These are phyloP conservation scores for Hydrozoanthus tunicans DNA, from an alignment of 64 coral and sea anemone genomes.

Conservation along the genomic window DNA sequence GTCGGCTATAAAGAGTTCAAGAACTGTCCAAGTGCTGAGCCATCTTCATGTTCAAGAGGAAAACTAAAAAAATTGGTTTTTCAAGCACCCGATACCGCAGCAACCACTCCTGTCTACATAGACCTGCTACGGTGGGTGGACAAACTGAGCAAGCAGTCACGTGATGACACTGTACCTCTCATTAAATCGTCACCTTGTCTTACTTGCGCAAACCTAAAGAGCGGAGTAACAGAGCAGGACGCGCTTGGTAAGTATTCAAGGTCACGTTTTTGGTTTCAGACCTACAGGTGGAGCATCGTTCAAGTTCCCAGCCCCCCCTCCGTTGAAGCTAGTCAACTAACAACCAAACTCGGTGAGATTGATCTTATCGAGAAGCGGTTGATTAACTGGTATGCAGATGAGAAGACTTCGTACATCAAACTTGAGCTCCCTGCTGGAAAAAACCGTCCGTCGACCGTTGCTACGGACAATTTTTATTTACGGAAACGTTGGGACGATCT, in stretches of 20 bases:
- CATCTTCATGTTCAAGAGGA: no score
- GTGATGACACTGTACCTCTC: slow-evolving; percentile 47
- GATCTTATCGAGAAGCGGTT: slow-evolving; percentile 40
- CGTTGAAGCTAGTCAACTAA: not conserved
- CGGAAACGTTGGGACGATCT: not conserved
- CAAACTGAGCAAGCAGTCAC: not conserved
- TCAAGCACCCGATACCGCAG: not conserved
- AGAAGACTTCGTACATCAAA: not conserved
- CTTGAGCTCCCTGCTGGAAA: not conserved
- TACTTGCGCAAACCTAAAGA: not conserved
- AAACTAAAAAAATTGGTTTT: not conserved
- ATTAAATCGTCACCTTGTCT: not conserved
- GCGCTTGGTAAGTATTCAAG: not conserved
- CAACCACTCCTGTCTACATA: slow-evolving; percentile 24
- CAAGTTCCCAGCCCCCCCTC: not conserved
- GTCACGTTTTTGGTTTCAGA: not conserved
- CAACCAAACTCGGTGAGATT: not conserved
- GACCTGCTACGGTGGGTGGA: slow-evolving; percentile 38
- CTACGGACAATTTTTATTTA: slow-evolving; percentile 15
- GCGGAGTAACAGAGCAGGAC: not conserved
- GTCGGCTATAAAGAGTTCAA: slow-evolving; percentile 39
- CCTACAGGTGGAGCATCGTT: no score
- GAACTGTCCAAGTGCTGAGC: no score
- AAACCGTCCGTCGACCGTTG: not conserved
- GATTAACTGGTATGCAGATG: not conserved